Evolutionary conservation across 2,113 vertebrate species (phyloP).

Genomic region (Pomatostomus ruficeps): DNA sequence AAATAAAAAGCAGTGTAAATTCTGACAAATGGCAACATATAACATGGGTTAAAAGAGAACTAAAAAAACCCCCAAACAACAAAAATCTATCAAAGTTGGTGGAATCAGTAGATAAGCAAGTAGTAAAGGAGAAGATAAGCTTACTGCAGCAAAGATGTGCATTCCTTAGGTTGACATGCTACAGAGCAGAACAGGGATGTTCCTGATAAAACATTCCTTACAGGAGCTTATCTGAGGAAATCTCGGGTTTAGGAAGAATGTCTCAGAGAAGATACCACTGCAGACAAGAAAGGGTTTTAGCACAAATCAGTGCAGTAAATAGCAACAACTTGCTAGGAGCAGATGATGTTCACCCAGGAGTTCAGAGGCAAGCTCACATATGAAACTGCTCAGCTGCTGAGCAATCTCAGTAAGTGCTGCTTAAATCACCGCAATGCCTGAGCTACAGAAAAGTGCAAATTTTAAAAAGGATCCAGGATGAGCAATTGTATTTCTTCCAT

Average conservation of each 20-base stretch:
- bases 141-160: neutral
- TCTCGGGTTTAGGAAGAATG: neutral
- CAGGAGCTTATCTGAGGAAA: neutral
- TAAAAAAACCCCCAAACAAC: neutral
- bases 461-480: neutral
- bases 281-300: neutral
- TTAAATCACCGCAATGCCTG: neutral
- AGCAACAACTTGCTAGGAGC: neutral
- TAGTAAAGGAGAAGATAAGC: neutral
- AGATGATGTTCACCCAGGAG: neutral
- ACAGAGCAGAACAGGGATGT: neutral
- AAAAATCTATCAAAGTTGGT: neutral
- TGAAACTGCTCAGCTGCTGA: neutral
- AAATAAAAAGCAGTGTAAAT: neutral
- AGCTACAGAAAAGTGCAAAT: neutral
- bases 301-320: neutral
- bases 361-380: neutral
- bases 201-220: neutral
- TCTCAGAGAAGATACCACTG: neutral
- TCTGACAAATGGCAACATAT: neutral
- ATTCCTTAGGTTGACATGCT: neutral
- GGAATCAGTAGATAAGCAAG: neutral
- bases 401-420: neutral
- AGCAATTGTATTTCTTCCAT: neutral
- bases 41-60: neutral